These are phyloP conservation scores for Acanthochromis polyacanthus DNA, from an alignment of 2,113 vertebrate species.

Conservation along the genomic window DNA sequence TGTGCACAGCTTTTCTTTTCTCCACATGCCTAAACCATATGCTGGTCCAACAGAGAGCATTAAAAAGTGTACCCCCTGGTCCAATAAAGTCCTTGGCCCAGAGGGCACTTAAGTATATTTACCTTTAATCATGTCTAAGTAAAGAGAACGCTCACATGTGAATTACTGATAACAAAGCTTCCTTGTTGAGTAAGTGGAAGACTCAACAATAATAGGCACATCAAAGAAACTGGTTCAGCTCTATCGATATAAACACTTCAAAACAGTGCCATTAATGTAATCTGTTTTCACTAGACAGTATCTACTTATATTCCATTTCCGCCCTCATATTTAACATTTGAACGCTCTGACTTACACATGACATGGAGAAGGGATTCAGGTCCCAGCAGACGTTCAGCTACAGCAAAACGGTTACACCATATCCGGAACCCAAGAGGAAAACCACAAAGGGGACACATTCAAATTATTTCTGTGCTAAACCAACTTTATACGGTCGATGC, in stretches of 20 bases:
- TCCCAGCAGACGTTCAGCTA: conserved; percentile 39
- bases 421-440: conserved; percentile 41
- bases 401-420: conserved; percentile 25
- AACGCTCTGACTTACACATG: conserved; percentile 21
- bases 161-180: conserved; percentile 54
- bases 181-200: conserved; percentile 19
- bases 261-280: conserved; percentile 8
- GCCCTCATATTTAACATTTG: conserved; percentile 10
- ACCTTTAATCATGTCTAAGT: conserved; percentile 70
- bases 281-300: conserved; percentile 38
- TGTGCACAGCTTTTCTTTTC: conserved; percentile 66
- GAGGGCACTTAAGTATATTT: conserved; percentile 71
- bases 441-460: conserved; percentile 32
- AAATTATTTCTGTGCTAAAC: conserved; percentile 65
- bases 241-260: conserved; percentile 24
- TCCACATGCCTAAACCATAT: conserved; percentile 73
- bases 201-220: conserved; percentile 21
- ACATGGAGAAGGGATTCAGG: conserved; percentile 31
- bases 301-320: background rate
- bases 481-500: conserved; percentile 44
- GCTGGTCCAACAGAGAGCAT: conserved; percentile 59
- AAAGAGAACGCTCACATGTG: conserved; percentile 48
- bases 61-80: conserved; percentile 55
- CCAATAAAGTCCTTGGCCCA: conserved; percentile 64
- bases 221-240: conserved; percentile 32